Conservation (phyloP, 92 coral and sea anemone genomes). For the Parazoanthus darwini region DNA sequence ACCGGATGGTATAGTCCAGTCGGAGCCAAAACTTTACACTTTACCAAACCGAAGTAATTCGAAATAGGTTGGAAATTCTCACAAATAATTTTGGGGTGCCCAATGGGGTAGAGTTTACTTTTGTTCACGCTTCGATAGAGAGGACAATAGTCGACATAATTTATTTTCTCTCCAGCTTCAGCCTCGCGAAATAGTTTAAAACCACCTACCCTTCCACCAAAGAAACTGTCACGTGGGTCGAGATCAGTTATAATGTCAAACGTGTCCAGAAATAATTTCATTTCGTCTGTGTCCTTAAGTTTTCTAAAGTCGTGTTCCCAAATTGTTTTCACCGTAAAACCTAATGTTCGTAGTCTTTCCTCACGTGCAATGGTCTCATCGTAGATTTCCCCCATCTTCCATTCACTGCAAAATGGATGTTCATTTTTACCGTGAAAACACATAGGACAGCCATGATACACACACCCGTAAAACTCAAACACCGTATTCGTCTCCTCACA, state of each 20-base stretch:
- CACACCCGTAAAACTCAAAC: slow-evolving; percentile 45
- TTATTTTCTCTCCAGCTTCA: slow-evolving; percentile 40
- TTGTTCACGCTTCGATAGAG: too few relatives aligned
- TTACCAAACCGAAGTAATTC: slow-evolving; percentile 40
- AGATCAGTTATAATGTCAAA: slow-evolving; percentile 41
- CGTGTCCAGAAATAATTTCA: slow-evolving; percentile 27
- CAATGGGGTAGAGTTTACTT: slow-evolving; percentile 34
- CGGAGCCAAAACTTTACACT: slow-evolving; percentile 42
- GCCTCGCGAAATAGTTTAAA: slow-evolving; percentile 14
- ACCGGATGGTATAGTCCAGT: neutral
- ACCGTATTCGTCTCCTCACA: slow-evolving; percentile 46
- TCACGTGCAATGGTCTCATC: too few relatives aligned
- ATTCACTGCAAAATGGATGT: slow-evolving; percentile 3
- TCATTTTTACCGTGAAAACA: slow-evolving; percentile 25
- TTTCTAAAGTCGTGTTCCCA: slow-evolving; percentile 57
- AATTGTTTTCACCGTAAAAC: slow-evolving; percentile 35
- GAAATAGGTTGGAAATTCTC: slow-evolving; percentile 26
- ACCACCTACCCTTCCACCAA: slow-evolving; percentile 43
- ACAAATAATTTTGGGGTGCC: slow-evolving; percentile 44
- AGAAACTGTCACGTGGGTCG: slow-evolving; percentile 38
- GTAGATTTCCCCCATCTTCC: too few relatives aligned
- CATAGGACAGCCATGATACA: slow-evolving; percentile 43
- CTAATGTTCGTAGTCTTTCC: neutral
- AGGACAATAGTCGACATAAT: neutral
- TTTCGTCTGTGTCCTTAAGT: slow-evolving; percentile 30